These are phyloP conservation scores for Stramonita haemastoma DNA, from an alignment of 2,888 invertebrate species.

Conservation along the genomic window DNA sequence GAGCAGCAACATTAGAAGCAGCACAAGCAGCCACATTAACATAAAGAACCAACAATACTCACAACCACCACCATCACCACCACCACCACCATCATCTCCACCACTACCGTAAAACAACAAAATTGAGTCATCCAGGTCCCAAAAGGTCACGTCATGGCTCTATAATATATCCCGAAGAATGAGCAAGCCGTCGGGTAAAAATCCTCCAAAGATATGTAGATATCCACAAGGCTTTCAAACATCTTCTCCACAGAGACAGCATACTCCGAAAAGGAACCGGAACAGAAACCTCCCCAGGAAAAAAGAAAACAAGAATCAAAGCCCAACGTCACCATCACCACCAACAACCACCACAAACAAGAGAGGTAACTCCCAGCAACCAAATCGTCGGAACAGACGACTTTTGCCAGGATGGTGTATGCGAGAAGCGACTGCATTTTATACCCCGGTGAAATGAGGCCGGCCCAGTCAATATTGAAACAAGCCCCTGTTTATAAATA, in stretches of 20 bases:
- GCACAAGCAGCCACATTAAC: background rate
- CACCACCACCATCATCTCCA: too few species aligned
- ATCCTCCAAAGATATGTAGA: too few species aligned
- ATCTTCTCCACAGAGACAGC: background rate
- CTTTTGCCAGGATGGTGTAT: slow-evolving; percentile 7
- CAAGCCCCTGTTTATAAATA: slow-evolving; percentile 53
- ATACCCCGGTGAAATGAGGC: slow-evolving; percentile 43
- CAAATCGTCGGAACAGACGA: background rate
- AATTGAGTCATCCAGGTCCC: too few species aligned
- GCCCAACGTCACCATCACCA: background rate
- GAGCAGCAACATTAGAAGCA: background rate
- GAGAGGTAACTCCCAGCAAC: slow-evolving; percentile 14
- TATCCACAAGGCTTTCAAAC: too few species aligned
- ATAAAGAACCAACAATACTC: background rate
- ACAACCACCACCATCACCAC: too few species aligned
- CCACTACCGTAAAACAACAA: too few species aligned
- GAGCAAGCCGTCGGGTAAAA: too few species aligned
- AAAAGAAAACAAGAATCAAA: background rate
- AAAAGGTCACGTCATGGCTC: too few species aligned
- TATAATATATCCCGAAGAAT: too few species aligned
- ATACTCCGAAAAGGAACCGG: background rate
- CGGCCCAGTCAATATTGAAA: slow-evolving; percentile 50
- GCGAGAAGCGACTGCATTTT: slow-evolving; percentile 34
- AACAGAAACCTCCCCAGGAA: too few species aligned
- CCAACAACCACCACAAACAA: background rate